Evolutionary conservation across 1,140 invertebrate genomes (phyloP), one percentile per base, ranked within the genome.

Genomic region (Euborellia annulipes): DNA sequence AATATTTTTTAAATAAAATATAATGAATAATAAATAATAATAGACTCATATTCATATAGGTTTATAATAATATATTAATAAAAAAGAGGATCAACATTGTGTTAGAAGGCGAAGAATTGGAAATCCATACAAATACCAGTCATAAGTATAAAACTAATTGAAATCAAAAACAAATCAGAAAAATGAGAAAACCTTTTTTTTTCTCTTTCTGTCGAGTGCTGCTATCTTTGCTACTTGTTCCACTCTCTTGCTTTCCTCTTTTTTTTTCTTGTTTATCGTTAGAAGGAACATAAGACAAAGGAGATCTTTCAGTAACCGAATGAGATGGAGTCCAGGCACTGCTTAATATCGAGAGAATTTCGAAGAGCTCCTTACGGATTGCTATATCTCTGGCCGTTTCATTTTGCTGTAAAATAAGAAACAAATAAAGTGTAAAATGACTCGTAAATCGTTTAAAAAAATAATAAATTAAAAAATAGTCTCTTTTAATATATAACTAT

Each of bases 361-460:
- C 87, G 4, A 71, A 64, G 20, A 86, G 71, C 49, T 82, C 82
- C 62, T 97, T 97, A 23, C 91, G 69, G 6, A 75, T 66, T 0
- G 90, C 87, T 49, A 96, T 94, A 55, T 93, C 89, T 52, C 79
- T 70, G 0, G 91, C 83, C 0, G 85, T 91, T 62, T 97, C 92
- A 16, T 75, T 75, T 71, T 97, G 91, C 64, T 75, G 52, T 41
- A 54, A 56, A 41, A 47, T 13, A 8, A 39, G 9, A 36, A 44
- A 36, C 14, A 44, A 27, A 49, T 42, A 2, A 44, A 13, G 3
- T 17, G 8, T 13, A 8, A 19, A 43, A 8, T 9, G n/a, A 32
- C 8, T n/a, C 8, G n/a, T 32, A 32, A 32, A 8, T 9, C 8
- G 30, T 9, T 32, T 8, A 32, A 32, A 32, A 32, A 32, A n/a